Conservation (phyloP, 2,888 invertebrate species). For the Drosophila yooni region DNA sequence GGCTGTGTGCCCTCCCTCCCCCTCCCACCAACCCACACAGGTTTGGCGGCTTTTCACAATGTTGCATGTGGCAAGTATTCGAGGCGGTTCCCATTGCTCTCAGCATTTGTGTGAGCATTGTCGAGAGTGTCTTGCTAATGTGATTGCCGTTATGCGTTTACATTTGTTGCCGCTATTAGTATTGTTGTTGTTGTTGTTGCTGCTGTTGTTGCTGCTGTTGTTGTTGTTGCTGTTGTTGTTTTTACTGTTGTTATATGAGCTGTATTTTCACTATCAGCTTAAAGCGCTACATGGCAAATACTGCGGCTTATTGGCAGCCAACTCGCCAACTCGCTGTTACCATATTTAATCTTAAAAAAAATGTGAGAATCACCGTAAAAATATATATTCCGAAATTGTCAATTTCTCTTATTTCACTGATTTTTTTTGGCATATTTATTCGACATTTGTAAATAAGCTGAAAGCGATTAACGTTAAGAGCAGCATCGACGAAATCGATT, state of each 20-base stretch:
- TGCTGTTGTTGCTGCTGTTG: conserved; percentile 9
- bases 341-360: neutral
- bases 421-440: neutral
- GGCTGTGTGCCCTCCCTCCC: neutral
- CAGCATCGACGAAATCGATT: neutral
- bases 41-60: conserved; percentile 60
- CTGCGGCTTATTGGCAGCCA: conserved; percentile 8
- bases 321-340: neutral
- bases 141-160: conserved; percentile 51
- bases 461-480: neutral
- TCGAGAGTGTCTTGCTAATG: conserved; percentile 36
- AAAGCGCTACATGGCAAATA: conserved; percentile 5
- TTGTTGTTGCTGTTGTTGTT: conserved; percentile 9
- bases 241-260: conserved; percentile 22
- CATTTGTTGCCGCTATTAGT: neutral
- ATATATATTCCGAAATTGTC: accelerated
- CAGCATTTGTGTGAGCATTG: conserved; percentile 37
- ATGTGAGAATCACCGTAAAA: neutral
- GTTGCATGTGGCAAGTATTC: conserved; percentile 35
- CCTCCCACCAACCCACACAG: conserved; percentile 6
- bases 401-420: neutral
- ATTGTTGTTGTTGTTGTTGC: conserved; percentile 13
- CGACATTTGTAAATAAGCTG: neutral
- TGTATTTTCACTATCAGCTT: conserved; percentile 53
- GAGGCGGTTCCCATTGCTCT: conserved; percentile 51